Evolutionary conservation across 2,888 invertebrate genomes (phyloP).

Genomic region (Plebejus anna): DNA sequence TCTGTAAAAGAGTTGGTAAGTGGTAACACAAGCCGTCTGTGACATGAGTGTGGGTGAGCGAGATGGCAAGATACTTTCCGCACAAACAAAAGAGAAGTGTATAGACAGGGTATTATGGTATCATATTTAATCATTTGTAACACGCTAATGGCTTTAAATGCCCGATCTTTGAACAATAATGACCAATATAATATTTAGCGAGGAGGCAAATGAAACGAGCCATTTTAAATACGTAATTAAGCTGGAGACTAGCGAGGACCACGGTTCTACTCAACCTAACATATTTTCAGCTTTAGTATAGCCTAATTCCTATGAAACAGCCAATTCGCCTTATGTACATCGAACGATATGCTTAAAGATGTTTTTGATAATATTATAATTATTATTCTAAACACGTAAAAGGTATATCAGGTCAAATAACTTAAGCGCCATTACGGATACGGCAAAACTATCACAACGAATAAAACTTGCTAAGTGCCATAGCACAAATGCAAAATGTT

Average conservation of each 20-base stretch:
- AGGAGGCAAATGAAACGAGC: conserved; percentile 16
- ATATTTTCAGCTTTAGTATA: neutral
- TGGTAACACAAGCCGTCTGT: neutral
- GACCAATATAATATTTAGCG: conserved; percentile 32
- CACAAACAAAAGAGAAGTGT: neutral
- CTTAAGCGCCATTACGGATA: no score
- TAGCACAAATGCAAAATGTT: no score
- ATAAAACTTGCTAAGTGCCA: neutral
- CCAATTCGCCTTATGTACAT: no score
- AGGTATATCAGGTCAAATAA: no score
- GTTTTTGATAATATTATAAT: no score
- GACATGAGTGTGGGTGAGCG: neutral
- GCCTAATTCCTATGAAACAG: neutral
- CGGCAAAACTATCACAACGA: no score
- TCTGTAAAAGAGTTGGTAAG: neutral
- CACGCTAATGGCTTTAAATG: conserved; percentile 43
- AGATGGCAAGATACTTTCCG: neutral
- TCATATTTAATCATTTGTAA: conserved; percentile 39
- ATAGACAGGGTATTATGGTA: conserved; percentile 15
- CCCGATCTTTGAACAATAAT: conserved; percentile 41
- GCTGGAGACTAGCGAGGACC: neutral
- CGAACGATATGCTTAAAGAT: no score
- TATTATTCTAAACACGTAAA: no score
- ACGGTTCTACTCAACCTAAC: neutral
- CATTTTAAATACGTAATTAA: conserved; percentile 4